These are phyloP conservation scores for Glyptemys insculpta DNA, from an alignment of 2,797 vertebrate genomes.

Conservation along the genomic window DNA sequence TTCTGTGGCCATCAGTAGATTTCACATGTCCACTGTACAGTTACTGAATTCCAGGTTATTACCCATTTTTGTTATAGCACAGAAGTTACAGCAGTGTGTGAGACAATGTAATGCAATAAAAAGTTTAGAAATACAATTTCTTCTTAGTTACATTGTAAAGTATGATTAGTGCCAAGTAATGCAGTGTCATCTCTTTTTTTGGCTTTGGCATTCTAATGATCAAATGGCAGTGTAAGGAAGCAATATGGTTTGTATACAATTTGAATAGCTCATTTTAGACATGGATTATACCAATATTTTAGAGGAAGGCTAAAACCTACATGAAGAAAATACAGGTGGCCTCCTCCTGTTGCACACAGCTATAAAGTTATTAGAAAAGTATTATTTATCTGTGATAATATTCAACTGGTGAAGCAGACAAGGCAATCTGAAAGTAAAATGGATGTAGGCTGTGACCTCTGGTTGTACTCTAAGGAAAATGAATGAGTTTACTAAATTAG, in stretches of 20 bases:
- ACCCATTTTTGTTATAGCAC: background rate
- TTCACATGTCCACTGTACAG: background rate
- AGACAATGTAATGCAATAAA: background rate
- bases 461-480: background rate
- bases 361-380: background rate
- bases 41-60: background rate
- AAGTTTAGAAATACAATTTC: background rate
- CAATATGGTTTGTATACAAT: background rate
- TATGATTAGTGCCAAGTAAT: background rate
- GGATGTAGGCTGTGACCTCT: too few species aligned
- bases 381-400: background rate
- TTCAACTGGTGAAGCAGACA: background rate
- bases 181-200: background rate
- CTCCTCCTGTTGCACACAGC: background rate
- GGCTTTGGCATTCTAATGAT: background rate
- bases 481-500: background rate
- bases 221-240: background rate
- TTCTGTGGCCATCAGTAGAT: background rate
- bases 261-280: background rate
- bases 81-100: background rate
- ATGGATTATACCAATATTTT: background rate
- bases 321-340: background rate
- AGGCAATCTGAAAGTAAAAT: background rate
- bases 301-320: background rate
- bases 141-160: background rate